Evolutionary conservation across 2,888 invertebrate genomes (phyloP).

Genomic region (Chalcis sispes): DNA sequence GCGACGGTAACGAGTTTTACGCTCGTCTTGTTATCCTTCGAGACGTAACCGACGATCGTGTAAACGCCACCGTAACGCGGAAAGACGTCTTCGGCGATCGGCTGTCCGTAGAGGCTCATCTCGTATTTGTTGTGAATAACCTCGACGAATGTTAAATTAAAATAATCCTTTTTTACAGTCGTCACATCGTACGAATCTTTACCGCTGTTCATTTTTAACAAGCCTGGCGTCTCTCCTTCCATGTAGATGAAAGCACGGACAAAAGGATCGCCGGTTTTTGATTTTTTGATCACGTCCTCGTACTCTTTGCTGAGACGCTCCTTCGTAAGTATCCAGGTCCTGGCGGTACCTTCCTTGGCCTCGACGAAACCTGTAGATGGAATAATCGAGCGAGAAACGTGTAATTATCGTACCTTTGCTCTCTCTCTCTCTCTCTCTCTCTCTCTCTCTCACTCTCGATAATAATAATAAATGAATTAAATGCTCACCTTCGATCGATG

Average conservation of each 20-base stretch:
- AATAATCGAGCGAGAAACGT: not conserved
- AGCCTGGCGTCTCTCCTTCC: not conserved
- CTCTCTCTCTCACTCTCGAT: no score
- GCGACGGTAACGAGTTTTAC: slow-evolving; percentile 78
- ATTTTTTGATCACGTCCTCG: slow-evolving; percentile 62
- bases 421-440: no score
- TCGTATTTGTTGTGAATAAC: slow-evolving; percentile 75
- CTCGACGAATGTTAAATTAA: no score
- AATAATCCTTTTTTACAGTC: not conserved
- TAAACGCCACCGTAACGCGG: slow-evolving; percentile 81
- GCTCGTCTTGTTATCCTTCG: slow-evolving; percentile 57
- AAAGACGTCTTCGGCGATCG: slow-evolving; percentile 65
- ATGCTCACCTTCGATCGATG: slow-evolving; percentile 1
- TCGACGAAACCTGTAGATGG: not conserved
- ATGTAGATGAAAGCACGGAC: slow-evolving; percentile 68
- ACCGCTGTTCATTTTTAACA: slow-evolving; percentile 10
- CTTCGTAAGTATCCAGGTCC: slow-evolving; percentile 11
- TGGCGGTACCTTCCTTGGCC: slow-evolving; percentile 10
- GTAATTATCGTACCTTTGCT: not conserved
- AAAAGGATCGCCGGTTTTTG: slow-evolving; percentile 69
- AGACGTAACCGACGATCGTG: slow-evolving; percentile 77
- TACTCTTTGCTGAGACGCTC: not conserved
- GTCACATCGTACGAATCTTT: slow-evolving; percentile 3
- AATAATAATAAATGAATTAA: not conserved
- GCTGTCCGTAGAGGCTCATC: slow-evolving; percentile 72